These are phyloP conservation scores for Belgica antarctica DNA, from an alignment of 2,888 invertebrate genomes.

Conservation along the genomic window DNA sequence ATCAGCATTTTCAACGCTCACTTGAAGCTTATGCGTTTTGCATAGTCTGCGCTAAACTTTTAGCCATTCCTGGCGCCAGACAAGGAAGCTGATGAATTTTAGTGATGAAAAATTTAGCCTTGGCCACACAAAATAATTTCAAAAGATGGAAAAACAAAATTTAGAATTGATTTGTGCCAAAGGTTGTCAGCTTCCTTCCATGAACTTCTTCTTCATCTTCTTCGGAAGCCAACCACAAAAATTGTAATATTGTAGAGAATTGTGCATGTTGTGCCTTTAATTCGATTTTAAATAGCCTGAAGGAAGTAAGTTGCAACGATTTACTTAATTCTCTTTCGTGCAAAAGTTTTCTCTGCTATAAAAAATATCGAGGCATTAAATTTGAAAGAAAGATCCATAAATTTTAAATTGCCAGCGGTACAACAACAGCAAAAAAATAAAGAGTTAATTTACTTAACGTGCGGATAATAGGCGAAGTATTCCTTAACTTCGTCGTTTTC, in stretches of 20 bases:
- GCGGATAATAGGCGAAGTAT: slow-evolving; percentile 32
- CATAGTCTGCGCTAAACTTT: too few relatives aligned
- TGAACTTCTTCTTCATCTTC: too few relatives aligned
- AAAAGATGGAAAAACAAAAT: too few relatives aligned
- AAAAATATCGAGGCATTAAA: slow-evolving; percentile 27
- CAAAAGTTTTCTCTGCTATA: background rate
- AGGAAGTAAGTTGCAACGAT: slow-evolving; percentile 32
- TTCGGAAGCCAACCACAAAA: slow-evolving; percentile 3
- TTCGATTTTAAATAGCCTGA: slow-evolving; percentile 31
- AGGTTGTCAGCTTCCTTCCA: too few relatives aligned
- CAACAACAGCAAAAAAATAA: background rate
- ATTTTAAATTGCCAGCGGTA: slow-evolving; percentile 25
- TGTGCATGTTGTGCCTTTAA: slow-evolving; percentile 31
- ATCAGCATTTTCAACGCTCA: too few relatives aligned
- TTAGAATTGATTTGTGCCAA: too few relatives aligned
- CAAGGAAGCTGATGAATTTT: too few relatives aligned
- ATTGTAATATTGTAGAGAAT: background rate
- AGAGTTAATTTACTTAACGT: slow-evolving; percentile 34
- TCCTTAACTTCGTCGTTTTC: too few relatives aligned
- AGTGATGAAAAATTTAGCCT: too few relatives aligned
- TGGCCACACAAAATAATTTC: too few relatives aligned
- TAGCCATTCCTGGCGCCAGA: too few relatives aligned
- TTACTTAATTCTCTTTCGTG: slow-evolving; percentile 20
- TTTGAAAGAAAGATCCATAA: slow-evolving; percentile 26
- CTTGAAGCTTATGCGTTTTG: too few relatives aligned